phyloP scores from a whole-genome alignment of 2,888 invertebrate species.

The Cabera pusaria region DNA sequence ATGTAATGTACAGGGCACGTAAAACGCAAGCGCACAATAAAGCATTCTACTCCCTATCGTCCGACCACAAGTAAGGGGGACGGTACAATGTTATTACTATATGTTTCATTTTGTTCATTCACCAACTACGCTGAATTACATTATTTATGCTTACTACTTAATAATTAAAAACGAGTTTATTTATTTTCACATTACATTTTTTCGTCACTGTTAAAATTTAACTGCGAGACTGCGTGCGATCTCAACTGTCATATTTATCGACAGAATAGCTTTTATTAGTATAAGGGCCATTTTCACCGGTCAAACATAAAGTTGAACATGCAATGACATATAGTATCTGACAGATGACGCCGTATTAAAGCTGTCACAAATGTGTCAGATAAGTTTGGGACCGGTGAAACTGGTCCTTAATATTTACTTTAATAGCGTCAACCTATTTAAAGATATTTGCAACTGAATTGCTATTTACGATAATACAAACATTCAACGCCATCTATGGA shows the following conservation, averaged over 20 bases:
- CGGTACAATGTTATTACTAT: constrained; percentile 21
- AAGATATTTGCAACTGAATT: too few relatives aligned
- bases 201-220: constrained; percentile 45
- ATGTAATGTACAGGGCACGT: constrained; percentile 3
- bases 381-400: too few relatives aligned
- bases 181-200: constrained; percentile 42
- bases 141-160: constrained; percentile 75
- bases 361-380: too few relatives aligned
- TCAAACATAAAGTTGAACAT: too few relatives aligned
- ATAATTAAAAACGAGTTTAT: constrained; percentile 45
- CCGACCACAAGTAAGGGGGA: constrained; percentile 17
- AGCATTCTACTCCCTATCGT: constrained; percentile 16
- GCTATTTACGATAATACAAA: too few relatives aligned
- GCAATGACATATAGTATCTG: too few relatives aligned
- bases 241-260: constrained; percentile 20
- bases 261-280: too few relatives aligned
- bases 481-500: too few relatives aligned
- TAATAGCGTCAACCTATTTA: too few relatives aligned
- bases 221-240: constrained; percentile 31
- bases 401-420: too few relatives aligned
- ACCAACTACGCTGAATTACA: constrained; percentile 43
- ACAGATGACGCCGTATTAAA: too few relatives aligned
- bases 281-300: too few relatives aligned
- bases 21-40: constrained; percentile 15
- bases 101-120: constrained; percentile 24